phyloP scores from a whole-genome alignment of 2,888 invertebrate species.

The Abrostola tripartita region DNA sequence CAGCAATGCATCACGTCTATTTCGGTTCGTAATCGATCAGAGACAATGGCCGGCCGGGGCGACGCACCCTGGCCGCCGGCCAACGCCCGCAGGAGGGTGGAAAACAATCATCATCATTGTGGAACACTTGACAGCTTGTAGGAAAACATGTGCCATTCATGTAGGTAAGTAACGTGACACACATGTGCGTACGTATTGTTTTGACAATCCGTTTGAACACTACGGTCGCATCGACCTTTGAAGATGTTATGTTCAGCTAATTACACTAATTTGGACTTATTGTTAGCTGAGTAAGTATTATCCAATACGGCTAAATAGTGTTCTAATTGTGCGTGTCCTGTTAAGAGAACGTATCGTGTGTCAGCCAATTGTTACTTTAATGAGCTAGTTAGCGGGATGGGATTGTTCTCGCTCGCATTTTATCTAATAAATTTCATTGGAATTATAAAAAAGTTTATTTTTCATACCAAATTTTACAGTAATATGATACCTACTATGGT shows the following conservation, averaged over 20 bases:
- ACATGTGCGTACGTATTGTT: conserved; percentile 3
- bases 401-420: too few species aligned
- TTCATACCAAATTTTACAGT: too few species aligned
- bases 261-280: background rate
- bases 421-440: too few species aligned
- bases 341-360: too few species aligned
- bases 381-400: too few species aligned
- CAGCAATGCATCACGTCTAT: conserved; percentile 56
- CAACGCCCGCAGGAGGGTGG: conserved; percentile 64
- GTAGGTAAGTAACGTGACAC: background rate
- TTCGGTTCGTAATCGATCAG: conserved; percentile 58
- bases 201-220: conserved; percentile 3
- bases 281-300: too few species aligned
- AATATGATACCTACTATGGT: background rate
- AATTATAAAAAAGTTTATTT: too few species aligned
- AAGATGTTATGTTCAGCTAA: background rate
- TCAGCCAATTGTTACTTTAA: too few species aligned
- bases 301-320: too few species aligned
- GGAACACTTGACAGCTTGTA: conserved; percentile 24
- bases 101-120: conserved; percentile 27
- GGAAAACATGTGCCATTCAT: conserved; percentile 14
- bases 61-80: conserved; percentile 65
- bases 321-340: too few species aligned
- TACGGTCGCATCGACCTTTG: too few species aligned
- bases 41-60: conserved; percentile 65